Evolutionary conservation across 2,888 invertebrate genomes (phyloP), one percentile per base, ranked within the genome.

Genomic region (Patella depressa): DNA sequence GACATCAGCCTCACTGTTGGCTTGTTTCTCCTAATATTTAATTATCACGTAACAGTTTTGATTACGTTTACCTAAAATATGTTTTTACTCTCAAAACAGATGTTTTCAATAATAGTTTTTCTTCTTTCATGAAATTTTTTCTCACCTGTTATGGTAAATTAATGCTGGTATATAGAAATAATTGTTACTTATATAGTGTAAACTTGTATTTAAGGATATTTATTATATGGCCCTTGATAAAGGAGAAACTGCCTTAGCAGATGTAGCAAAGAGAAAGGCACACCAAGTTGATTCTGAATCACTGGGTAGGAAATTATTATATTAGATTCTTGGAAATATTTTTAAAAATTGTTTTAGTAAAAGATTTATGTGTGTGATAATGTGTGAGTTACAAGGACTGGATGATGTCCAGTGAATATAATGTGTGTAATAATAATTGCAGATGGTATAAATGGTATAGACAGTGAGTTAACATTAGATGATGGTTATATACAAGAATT

Each of bases 171-270:
- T 29, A 71, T 29, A 17, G 29, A 71, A 17, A 24, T n/a, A 24
- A 24, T n/a, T 74, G 29, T 4, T 34, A 77, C 79, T 73, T 17
- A 17, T 53, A 79, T 5, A 85, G 92, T 45, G 0, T 45, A 9
- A 45, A 45, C 45, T 45, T 45, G 45, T 45, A 45, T 93, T 75
- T 92, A 75, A 90, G 90, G 90, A 91, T 79, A 87, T 91, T 53
- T 89, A 91, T 79, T 90, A 89, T 78, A 85, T 89, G 85, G 91
- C 91, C 9, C 79, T 87, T 71, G 91, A 91, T 80, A 89, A 88
- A 77, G 90, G 90, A 14, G 90, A 91, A 78, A 86, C 85, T 54
- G 88, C 89, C 17, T 82, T 91, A 54, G 90, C 91, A 54, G 88
- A 90, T 76, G 90, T 89, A 3, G 89, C 91, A 17, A 83, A 85